phyloP scores from a whole-genome alignment of 2,113 vertebrate genomes.

The Zapornia atra region DNA sequence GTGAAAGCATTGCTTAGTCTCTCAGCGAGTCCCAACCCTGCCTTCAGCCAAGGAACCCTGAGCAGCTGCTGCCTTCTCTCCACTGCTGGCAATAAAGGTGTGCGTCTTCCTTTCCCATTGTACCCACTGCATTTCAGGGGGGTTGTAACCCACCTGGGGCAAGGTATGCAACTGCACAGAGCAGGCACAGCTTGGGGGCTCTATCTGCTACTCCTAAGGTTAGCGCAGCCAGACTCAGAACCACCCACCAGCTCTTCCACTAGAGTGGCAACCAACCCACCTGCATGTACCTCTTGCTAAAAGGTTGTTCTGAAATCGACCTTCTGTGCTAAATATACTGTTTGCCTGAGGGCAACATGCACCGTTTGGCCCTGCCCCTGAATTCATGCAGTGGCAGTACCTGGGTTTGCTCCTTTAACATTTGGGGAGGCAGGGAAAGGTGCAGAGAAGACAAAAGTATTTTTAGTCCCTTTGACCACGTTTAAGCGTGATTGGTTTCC shows the following conservation, averaged over 20 bases:
- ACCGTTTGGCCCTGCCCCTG: background rate
- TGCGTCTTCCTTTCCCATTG: background rate
- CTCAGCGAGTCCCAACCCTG: background rate
- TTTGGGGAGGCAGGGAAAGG: conserved; percentile 16
- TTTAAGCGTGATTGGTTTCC: background rate
- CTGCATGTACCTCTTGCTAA: background rate
- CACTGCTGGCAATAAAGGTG: background rate
- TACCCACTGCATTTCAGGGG: background rate
- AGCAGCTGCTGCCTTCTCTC: background rate
- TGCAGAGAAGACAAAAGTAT: background rate
- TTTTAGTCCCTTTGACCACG: conserved; percentile 26
- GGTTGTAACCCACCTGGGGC: background rate
- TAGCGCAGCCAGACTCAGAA: background rate
- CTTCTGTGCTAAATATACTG: background rate
- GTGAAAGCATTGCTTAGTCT: background rate
- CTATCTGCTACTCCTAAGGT: background rate
- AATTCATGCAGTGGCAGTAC: background rate
- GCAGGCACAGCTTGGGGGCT: background rate
- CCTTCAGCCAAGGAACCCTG: background rate
- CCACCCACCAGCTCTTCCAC: background rate
- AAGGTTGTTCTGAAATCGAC: background rate
- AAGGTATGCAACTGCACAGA: background rate
- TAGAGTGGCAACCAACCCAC: background rate
- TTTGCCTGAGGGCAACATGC: background rate
- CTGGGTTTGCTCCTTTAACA: background rate